Evolutionary conservation across 2,113 vertebrate species (phyloP).

Genomic region (Cinclus mexicanus): DNA sequence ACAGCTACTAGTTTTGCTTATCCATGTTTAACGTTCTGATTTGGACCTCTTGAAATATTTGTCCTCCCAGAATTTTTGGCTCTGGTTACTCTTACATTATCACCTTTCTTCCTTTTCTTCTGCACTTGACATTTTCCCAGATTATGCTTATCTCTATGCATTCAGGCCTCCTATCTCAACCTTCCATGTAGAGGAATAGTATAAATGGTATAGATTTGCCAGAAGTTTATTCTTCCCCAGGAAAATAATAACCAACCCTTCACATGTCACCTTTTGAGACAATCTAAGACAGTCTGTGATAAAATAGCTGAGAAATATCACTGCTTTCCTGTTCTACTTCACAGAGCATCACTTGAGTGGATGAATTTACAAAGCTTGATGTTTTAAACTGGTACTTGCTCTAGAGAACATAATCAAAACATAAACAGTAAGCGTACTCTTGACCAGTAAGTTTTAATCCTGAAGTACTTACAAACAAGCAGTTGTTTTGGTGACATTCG

Average conservation of each 20-base stretch:
- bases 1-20: background rate
- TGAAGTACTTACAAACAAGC: background rate
- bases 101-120: slow-evolving; percentile 1
- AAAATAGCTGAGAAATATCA: background rate
- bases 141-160: background rate
- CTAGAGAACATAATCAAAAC: background rate
- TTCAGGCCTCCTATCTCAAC: background rate
- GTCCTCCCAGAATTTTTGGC: background rate
- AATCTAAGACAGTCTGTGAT: background rate
- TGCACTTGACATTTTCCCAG: background rate
- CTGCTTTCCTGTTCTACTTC: background rate
- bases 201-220: background rate
- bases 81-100: background rate
- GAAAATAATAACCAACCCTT: background rate
- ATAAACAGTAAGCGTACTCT: background rate
- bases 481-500: background rate
- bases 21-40: background rate
- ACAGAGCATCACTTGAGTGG: background rate
- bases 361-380: background rate
- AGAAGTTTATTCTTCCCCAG: background rate
- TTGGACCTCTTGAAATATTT: background rate
- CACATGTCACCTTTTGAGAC: background rate
- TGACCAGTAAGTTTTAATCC: background rate
- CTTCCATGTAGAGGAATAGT: background rate
- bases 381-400: background rate